phyloP scores from a whole-genome alignment of 2,113 vertebrate species.

The Osmerus mordax region DNA sequence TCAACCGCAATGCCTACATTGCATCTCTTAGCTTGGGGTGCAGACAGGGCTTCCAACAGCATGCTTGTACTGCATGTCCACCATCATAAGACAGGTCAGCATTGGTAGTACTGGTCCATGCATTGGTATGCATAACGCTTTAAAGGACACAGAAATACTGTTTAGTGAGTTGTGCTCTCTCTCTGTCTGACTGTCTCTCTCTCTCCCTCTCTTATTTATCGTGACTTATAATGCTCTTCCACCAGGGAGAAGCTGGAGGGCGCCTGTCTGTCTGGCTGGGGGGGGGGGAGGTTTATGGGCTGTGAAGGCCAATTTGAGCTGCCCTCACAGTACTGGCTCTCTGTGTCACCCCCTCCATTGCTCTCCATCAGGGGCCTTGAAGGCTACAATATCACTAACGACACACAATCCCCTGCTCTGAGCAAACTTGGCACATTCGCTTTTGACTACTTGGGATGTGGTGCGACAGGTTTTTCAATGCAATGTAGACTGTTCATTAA shows the following conservation, averaged over 20 bases:
- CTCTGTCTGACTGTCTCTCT: slow-evolving; percentile 25
- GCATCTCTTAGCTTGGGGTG: slow-evolving; percentile 24
- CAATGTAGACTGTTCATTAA: slow-evolving; percentile 61
- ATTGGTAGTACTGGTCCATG: background rate
- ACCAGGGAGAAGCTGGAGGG: slow-evolving; percentile 42
- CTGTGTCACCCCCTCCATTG: slow-evolving; percentile 34
- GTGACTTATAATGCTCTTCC: slow-evolving; percentile 50
- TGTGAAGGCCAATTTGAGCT: slow-evolving; percentile 66
- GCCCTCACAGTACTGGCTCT: slow-evolving; percentile 40
- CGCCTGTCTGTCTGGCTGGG: slow-evolving; percentile 44
- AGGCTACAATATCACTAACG: slow-evolving; percentile 18
- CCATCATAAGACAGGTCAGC: background rate
- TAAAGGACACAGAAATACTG: slow-evolving; percentile 10
- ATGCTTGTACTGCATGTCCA: slow-evolving; percentile 26
- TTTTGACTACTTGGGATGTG: slow-evolving; percentile 19
- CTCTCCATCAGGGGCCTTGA: slow-evolving; percentile 24
- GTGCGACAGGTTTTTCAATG: slow-evolving; percentile 28
- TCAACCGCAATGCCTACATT: slow-evolving; percentile 46
- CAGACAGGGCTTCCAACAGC: slow-evolving; percentile 13
- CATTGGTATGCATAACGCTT: background rate
- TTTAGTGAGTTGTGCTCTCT: background rate
- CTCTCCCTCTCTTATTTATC: slow-evolving; percentile 30
- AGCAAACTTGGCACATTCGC: slow-evolving; percentile 26
- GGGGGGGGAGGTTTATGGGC: slow-evolving; percentile 53
- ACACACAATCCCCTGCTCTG: slow-evolving; percentile 28